Base-by-base conservation (phyloP, 1,140 invertebrate genomes). In the Scylla paramamosain region DNA sequence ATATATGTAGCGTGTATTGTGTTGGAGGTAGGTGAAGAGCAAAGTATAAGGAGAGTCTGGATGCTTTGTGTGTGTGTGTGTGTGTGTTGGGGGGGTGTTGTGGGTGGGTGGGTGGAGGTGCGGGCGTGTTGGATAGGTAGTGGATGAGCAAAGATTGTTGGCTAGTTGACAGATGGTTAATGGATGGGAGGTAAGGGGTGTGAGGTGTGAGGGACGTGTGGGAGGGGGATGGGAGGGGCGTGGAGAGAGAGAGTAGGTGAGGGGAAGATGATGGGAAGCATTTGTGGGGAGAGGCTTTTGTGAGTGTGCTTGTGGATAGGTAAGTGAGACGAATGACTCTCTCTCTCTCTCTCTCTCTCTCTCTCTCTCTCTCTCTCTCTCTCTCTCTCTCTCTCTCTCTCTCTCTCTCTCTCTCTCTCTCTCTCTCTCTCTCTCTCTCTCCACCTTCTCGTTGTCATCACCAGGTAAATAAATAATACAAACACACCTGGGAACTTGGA, bases 281-380 rank as follows among this genome's bases (percentile, higher is more conserved):
- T 29, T 29, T 10, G 3, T 14, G 20, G 12, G 84, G 84, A 31
- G 84, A 39, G 31, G 84, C 4, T 48, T 29, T 45, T 48, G 45
- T 20, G 84, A 20, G 7, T 31, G 84, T 32, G 45, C 4, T 20
- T 7, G 89, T 91, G 89, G 39, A 32, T 0, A 29, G 3, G 89
- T 48, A 32, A 31, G 89, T 28, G 45, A 91, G 67, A 77, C 8
- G 67, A 77, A 77, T 77, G n/a, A 77, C 12, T 25, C n/a, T 20
- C 67, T 77, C 4, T 77, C 67, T 77, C 20, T 77, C 67, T 77
- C 20, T 77, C 67, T 77, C 20, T 59, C 90, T 59, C 45, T 91
- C 90, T 59, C 45, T 91, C 88, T 59, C 90, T 91, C 90, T 59
- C 90, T 59, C 90, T 91, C 90, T 91, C 48, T 91, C 90, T 48